These are phyloP conservation scores for Latrodectus geometricus DNA, from an alignment of 1,140 invertebrate species.

Conservation along the genomic window DNA sequence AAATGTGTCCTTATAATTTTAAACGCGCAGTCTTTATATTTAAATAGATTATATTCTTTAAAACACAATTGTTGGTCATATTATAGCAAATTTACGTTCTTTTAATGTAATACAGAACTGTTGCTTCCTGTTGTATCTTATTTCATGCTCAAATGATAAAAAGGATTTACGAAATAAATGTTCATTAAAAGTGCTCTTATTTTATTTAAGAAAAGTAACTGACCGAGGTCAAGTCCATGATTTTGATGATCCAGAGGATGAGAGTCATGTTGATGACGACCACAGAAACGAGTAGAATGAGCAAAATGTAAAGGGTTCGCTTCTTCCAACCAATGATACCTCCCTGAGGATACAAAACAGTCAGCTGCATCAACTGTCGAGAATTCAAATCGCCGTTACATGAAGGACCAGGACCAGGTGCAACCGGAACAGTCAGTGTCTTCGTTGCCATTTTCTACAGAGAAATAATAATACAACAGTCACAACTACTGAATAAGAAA, in stretches of 20 bases:
- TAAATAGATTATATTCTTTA: too few relatives aligned
- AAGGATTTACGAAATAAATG: too few relatives aligned
- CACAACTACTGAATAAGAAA: too few relatives aligned
- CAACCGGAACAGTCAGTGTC: constrained; percentile 27
- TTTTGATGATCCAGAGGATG: constrained; percentile 93
- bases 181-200: not conserved
- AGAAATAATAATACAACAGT: too few relatives aligned
- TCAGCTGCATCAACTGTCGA: not conserved
- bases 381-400: constrained; percentile 29
- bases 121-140: too few relatives aligned
- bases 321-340: constrained; percentile 96
- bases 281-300: constrained; percentile 85
- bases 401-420: not conserved
- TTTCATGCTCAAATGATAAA: too few relatives aligned
- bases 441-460: constrained; percentile 26
- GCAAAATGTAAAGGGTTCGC: constrained; percentile 85
- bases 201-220: constrained; percentile 69
- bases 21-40: too few relatives aligned
- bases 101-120: too few relatives aligned
- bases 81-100: too few relatives aligned
- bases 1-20: too few relatives aligned
- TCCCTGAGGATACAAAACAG: constrained; percentile 41
- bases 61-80: too few relatives aligned
- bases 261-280: constrained; percentile 92
- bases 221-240: constrained; percentile 92